Conservation (phyloP, 2,113 vertebrate species). For the Eupsittula cactorum region DNA sequence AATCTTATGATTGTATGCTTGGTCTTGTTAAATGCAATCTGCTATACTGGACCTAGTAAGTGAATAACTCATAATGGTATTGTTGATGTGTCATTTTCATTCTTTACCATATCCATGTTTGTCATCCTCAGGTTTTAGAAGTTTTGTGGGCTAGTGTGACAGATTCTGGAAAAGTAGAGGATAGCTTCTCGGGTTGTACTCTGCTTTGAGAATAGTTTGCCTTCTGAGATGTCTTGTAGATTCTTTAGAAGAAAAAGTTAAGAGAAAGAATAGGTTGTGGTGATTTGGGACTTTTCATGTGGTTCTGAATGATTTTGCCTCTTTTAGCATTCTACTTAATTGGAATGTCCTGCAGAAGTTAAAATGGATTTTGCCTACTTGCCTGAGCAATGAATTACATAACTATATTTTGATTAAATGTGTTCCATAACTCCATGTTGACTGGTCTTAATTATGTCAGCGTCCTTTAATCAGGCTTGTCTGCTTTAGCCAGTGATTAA, state of each 20-base stretch:
- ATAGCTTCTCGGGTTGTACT: neutral
- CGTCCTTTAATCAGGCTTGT: slow-evolving; percentile 39
- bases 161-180: neutral
- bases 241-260: neutral
- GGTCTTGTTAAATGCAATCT: neutral
- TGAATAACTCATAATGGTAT: slow-evolving; percentile 24
- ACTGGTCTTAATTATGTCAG: slow-evolving; percentile 18
- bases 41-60: neutral
- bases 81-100: neutral
- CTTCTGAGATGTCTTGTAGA: neutral
- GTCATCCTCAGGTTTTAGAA: neutral
- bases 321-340: neutral
- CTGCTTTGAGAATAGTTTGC: neutral
- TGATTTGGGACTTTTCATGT: neutral
- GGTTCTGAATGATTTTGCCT: neutral
- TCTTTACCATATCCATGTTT: neutral
- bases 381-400: neutral
- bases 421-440: neutral
- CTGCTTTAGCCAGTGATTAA: slow-evolving; percentile 23
- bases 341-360: neutral
- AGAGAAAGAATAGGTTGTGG: neutral
- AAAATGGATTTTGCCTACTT: neutral
- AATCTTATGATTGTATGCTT: neutral
- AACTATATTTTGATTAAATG: neutral
- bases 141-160: neutral